A percentile compares a stretch with the other conserved stretches of the same genome.
phyloP scores from a whole-genome alignment of 2,888 invertebrate species.

The Hipparchia semele region DNA sequence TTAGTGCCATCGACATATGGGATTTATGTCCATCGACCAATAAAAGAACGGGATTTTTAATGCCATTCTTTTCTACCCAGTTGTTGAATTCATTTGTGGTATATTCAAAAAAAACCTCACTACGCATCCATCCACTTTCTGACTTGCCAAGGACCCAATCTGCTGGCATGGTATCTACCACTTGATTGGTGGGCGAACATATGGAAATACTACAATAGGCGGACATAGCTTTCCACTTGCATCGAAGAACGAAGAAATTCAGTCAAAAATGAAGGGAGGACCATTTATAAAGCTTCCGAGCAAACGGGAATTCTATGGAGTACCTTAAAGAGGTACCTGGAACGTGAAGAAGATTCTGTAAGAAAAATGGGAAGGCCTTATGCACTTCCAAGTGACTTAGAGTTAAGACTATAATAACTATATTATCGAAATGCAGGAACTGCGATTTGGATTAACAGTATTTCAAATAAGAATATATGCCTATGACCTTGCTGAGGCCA shows the following conservation, averaged over 20 bases:
- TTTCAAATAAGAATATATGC: conserved; percentile 6
- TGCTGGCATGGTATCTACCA: conserved; percentile 41
- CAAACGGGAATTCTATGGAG: conserved; percentile 3
- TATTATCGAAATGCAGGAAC: conserved; percentile 3
- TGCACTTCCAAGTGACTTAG: conserved; percentile 6
- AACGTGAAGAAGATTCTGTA: conserved; percentile 8
- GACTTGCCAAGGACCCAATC: conserved; percentile 44
- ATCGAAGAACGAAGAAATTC: neutral
- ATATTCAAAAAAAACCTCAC: too few relatives aligned
- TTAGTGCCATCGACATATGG: conserved; percentile 44
- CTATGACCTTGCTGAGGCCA: conserved; percentile 7
- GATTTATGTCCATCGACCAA: conserved; percentile 48
- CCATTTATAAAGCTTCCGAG: conserved; percentile 7
- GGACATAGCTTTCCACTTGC: neutral
- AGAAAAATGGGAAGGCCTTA: conserved; percentile 7
- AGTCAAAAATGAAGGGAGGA: conserved; percentile 9
- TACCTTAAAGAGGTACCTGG: conserved; percentile 10
- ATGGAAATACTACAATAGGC: conserved; percentile 33
- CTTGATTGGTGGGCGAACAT: conserved; percentile 30
- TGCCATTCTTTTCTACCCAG: conserved; percentile 36
- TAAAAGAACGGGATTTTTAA: conserved; percentile 22
- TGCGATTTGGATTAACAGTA: conserved; percentile 7
- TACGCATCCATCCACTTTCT: conserved; percentile 43
- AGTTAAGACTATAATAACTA: conserved; percentile 4
- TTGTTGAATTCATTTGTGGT: conserved; percentile 43